Evolutionary conservation across 2,797 vertebrate genomes (phyloP).

Genomic region (Hemitrygon akajei): DNA sequence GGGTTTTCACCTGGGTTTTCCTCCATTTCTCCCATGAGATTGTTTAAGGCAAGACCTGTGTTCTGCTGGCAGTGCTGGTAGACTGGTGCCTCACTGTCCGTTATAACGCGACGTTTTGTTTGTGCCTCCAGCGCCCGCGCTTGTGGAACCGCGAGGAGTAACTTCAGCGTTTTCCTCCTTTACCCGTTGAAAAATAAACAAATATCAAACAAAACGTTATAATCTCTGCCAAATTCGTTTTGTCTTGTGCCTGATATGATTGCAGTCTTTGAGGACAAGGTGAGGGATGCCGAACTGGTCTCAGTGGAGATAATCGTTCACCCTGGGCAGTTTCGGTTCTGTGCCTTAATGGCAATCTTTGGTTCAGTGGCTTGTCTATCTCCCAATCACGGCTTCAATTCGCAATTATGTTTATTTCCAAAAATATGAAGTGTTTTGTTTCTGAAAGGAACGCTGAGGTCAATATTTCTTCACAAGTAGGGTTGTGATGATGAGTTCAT

Average conservation of each 20-base stretch:
- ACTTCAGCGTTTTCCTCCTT: not conserved
- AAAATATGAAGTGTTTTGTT: not conserved
- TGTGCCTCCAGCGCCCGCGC: too few relatives aligned
- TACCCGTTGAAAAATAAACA: not conserved
- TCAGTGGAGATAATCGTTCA: not conserved
- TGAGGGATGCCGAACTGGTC: not conserved
- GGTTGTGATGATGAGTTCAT: not conserved
- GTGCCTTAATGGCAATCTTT: not conserved
- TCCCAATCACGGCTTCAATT: not conserved
- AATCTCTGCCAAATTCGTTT: not conserved
- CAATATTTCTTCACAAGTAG: not conserved
- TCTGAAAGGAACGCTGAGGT: not conserved
- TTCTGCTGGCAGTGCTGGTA: not conserved
- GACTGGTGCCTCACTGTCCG: too few relatives aligned
- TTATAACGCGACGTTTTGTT: not conserved
- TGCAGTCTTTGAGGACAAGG: not conserved
- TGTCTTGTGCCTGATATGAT: not conserved
- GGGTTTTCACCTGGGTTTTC: not conserved
- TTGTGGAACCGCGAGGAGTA: not conserved
- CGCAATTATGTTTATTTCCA: not conserved
- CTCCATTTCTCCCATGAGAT: not conserved
- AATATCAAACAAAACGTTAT: not conserved
- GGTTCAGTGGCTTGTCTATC: not conserved
- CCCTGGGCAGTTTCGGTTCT: not conserved
- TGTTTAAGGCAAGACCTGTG: not conserved